Evolutionary conservation across 2,888 invertebrate species (phyloP).

Genomic region (Leptodirus hochenwartii): DNA sequence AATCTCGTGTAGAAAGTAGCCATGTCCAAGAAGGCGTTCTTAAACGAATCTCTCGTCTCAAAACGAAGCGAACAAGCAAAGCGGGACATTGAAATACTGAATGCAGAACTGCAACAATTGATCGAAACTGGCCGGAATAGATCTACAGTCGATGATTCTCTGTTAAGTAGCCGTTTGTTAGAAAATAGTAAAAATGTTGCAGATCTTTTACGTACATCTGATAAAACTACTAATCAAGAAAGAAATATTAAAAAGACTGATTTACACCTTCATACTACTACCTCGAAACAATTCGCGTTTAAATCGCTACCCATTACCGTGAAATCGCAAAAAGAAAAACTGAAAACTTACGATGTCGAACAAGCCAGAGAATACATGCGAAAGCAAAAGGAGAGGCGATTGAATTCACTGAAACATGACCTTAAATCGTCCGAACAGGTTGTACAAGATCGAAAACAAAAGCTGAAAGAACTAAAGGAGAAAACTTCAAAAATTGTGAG

Average conservation of each 20-base stretch:
- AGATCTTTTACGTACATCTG: not conserved
- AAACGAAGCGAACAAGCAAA: constrained; percentile 19
- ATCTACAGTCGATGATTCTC: no score
- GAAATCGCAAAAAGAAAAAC: constrained; percentile 6
- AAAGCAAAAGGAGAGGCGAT: constrained; percentile 32
- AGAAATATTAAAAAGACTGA: no score
- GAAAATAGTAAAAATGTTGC: no score
- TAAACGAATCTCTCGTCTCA: no score
- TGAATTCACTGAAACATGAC: constrained; percentile 23
- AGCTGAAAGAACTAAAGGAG: constrained; percentile 26
- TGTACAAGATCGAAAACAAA: constrained; percentile 26
- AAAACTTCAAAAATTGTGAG: constrained; percentile 27
- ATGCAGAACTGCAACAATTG: constrained; percentile 21
- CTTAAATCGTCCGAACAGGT: constrained; percentile 14
- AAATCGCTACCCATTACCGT: constrained; percentile 1
- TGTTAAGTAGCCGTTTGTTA: no score
- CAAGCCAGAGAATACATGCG: constrained; percentile 35
- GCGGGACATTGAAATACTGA: constrained; percentile 23
- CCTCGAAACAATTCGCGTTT: no score
- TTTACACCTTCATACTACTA: not conserved
- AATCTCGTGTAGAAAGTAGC: no score
- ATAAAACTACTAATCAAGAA: not conserved
- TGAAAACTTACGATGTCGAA: constrained; percentile 29
- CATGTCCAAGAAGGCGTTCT: no score
- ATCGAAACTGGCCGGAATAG: no score